Percentiles rank a stretch among this genome's conserved stretches.
Conservation (phyloP, 2,888 invertebrate species). For the Machimus atricapillus region DNA sequence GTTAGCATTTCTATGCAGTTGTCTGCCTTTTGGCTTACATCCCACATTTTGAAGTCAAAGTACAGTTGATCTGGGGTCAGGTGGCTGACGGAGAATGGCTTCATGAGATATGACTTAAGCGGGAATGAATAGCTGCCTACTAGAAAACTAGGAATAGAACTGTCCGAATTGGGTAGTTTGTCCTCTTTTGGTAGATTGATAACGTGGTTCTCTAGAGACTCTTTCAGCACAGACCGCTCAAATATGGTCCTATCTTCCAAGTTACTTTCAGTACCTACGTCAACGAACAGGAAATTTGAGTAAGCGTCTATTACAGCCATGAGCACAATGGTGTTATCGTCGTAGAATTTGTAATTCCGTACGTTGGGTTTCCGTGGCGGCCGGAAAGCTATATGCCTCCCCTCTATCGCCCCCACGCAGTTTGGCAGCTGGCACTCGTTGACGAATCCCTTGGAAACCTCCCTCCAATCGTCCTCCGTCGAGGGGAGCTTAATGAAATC, state of each 20-base stretch:
- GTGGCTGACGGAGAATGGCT: slow-evolving; percentile 38
- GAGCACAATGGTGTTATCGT: slow-evolving; percentile 56
- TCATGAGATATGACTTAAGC: slow-evolving; percentile 55
- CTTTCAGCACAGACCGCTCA: slow-evolving; percentile 55
- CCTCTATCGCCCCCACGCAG: slow-evolving; percentile 57
- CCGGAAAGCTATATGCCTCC: slow-evolving; percentile 57
- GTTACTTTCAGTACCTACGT: slow-evolving; percentile 54
- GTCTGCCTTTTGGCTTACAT: slow-evolving; percentile 45
- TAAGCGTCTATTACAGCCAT: slow-evolving; percentile 57
- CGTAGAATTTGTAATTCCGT: slow-evolving; percentile 40
- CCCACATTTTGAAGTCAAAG: slow-evolving; percentile 38
- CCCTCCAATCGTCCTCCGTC: slow-evolving; percentile 59
- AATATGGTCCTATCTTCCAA: slow-evolving; percentile 55
- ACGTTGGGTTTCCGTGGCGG: slow-evolving; percentile 42
- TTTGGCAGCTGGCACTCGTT: slow-evolving; percentile 53
- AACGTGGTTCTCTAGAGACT: slow-evolving; percentile 51
- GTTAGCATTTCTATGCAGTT: slow-evolving; percentile 56
- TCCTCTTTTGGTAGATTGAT: slow-evolving; percentile 49
- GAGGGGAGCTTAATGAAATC: slow-evolving; percentile 59
- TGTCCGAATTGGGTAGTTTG: slow-evolving; percentile 34
- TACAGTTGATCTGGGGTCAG: slow-evolving; percentile 11
- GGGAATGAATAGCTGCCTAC: slow-evolving; percentile 55
- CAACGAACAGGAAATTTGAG: slow-evolving; percentile 57
- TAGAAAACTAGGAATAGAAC: slow-evolving; percentile 52
- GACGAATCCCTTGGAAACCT: slow-evolving; percentile 51